Conservation (phyloP, 1,140 invertebrate species). For the Drosophila pallidifrons region DNA sequence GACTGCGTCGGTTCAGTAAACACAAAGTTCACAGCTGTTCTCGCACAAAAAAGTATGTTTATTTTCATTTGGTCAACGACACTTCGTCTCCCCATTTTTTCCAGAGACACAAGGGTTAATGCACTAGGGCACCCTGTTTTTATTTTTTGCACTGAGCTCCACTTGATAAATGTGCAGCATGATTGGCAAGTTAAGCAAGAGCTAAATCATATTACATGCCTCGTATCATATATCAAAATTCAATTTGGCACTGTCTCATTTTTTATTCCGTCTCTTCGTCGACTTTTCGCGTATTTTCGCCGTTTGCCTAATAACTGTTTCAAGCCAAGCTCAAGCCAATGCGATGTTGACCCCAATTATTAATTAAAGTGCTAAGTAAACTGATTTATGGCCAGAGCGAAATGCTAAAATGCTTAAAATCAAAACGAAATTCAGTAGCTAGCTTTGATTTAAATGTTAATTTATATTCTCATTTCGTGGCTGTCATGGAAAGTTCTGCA, state of each 20-base stretch:
- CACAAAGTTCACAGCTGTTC: background rate
- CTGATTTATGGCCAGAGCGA: constrained; percentile 4
- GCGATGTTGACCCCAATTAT: constrained; percentile 8
- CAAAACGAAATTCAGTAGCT: background rate
- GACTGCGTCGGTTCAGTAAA: no score
- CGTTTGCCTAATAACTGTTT: constrained; percentile 16
- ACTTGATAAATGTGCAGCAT: background rate
- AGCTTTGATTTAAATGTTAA: no score
- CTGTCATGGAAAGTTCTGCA: no score
- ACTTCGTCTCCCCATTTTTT: no score
- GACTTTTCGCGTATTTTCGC: background rate
- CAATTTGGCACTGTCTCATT: constrained; percentile 11
- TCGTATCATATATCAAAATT: constrained; percentile 16
- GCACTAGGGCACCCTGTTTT: background rate
- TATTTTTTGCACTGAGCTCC: background rate
- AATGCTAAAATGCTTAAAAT: background rate
- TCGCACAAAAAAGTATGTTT: no score
- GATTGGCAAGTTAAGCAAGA: background rate
- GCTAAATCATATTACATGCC: constrained; percentile 10
- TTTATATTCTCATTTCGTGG: no score
- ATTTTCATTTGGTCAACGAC: no score
- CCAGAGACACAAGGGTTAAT: background rate
- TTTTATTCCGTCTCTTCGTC: background rate
- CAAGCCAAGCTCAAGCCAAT: constrained; percentile 4
- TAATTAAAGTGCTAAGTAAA: constrained; percentile 25